These are phyloP conservation scores for Synanthedon tipuliformis DNA, from an alignment of 2,888 invertebrate genomes.

Conservation along the genomic window DNA sequence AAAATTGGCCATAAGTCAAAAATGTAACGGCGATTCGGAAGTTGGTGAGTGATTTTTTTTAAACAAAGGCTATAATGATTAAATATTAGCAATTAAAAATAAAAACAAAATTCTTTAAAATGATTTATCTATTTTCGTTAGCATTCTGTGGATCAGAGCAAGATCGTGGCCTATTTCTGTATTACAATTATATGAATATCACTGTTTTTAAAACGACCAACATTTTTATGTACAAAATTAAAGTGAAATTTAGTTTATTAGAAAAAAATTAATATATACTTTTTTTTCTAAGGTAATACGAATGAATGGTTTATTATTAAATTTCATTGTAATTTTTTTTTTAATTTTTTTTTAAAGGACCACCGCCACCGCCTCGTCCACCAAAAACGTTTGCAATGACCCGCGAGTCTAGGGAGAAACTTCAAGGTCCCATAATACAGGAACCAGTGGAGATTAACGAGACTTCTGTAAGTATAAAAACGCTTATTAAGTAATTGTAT, in stretches of 20 bases:
- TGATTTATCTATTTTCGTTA: too few species aligned
- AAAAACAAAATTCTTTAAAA: too few species aligned
- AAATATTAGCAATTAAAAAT: background rate
- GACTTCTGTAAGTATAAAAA: slow-evolving; percentile 22
- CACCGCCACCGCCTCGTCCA: slow-evolving; percentile 77
- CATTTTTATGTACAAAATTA: too few species aligned
- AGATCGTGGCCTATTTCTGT: too few species aligned
- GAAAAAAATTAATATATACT: too few species aligned
- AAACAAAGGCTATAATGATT: background rate
- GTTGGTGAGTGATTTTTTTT: slow-evolving; percentile 25
- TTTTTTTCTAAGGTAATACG: too few species aligned
- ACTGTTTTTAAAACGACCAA: too few species aligned
- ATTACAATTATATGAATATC: too few species aligned
- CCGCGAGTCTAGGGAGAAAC: slow-evolving; percentile 30
- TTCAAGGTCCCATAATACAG: slow-evolving; percentile 32
- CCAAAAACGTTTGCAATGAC: slow-evolving; percentile 76
- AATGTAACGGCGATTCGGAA: slow-evolving; percentile 23
- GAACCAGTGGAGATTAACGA: slow-evolving; percentile 32
- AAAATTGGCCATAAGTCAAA: slow-evolving; percentile 29
- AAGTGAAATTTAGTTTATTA: too few species aligned
- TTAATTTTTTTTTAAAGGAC: slow-evolving; percentile 36
- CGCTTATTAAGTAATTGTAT: slow-evolving; percentile 7
- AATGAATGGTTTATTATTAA: too few species aligned
- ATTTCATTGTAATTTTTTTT: background rate
- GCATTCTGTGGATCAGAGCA: too few species aligned